Conservation (phyloP, 2,888 invertebrate genomes). For the Carabus problematicus region DNA sequence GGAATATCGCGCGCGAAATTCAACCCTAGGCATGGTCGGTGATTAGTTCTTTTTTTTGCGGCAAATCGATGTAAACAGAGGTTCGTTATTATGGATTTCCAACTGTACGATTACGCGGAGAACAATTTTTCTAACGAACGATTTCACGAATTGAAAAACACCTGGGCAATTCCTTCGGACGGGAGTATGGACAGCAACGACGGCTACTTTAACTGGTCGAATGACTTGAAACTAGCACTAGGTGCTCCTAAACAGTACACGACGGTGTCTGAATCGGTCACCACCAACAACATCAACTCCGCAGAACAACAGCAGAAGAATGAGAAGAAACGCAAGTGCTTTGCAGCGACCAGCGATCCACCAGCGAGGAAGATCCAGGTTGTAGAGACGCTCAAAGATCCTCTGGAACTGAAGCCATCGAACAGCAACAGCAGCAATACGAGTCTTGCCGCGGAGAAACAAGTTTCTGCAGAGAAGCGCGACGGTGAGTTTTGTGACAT, state of each 20-base stretch:
- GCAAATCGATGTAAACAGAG: no score
- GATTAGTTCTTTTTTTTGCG: no score
- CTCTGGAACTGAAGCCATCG: conserved; percentile 14
- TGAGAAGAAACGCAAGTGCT: conserved; percentile 49
- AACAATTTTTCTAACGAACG: conserved; percentile 44
- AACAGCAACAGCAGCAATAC: neutral
- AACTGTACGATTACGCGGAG: conserved; percentile 54
- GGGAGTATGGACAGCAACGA: conserved; percentile 55
- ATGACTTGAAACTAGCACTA: conserved; percentile 54
- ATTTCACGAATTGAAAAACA: conserved; percentile 50
- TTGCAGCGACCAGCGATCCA: conserved; percentile 33
- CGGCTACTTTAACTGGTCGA: conserved; percentile 58
- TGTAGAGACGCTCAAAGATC: conserved; percentile 25
- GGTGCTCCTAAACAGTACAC: conserved; percentile 16
- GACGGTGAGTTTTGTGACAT: conserved; percentile 15
- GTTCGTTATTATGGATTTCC: conserved; percentile 58
- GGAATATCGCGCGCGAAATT: no score
- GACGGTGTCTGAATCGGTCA: neutral
- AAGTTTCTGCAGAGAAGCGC: neutral
- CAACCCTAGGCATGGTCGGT: no score
- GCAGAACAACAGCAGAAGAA: conserved; percentile 43
- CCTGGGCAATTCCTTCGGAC: conserved; percentile 54
- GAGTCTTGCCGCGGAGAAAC: conserved; percentile 6
- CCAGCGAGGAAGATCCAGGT: conserved; percentile 43
- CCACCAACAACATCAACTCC: conserved; percentile 26